Base-by-base conservation (phyloP, 2,113 vertebrate species). In the Hypanus sabinus region DNA sequence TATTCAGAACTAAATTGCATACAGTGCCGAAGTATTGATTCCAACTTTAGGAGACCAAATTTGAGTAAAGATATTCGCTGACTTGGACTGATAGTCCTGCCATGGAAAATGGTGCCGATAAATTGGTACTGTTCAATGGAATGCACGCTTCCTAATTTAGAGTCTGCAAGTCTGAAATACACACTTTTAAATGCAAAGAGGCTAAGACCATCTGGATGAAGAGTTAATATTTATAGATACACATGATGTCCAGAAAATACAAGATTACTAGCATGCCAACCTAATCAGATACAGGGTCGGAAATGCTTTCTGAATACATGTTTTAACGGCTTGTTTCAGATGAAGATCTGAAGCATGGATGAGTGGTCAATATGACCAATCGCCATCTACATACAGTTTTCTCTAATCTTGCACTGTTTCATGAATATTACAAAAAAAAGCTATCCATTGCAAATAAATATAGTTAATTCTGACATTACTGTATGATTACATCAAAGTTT, bases 291-390 rank as follows among this genome's bases (percentile, higher is more conserved):
- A 94, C 93, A 94, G 94, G 93, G 94, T 93, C 93, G 94, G 91
- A 94, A 94, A 90, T 94, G 27, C 33, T 94, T 94, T 94, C 71
- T 94, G 85, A 81, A 79, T 94, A 70, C 75, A 94, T 94, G 24
- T 62, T 83, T 80, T 91, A 79, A 95, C 90, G 94, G 46, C 71
- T 94, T 46, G 93, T 65, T 85, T 94, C 94, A 60, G 76, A 71
- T 65, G 73, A 68, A 79, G 73, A 94, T 68, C 94, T 80, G 68
- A 94, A 94, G 95, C 96, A 97, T 96, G 96, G 96, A 96, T 97
- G 96, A 95, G 94, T 97, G 97, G 97, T 98, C 98, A 98, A 97
- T 97, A 96, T 98, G 98, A 98, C 97, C 97, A 94, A 97, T 97
- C 97, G 95, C 96, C 96, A 96, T 96, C 96, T 95, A 85, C 96